phyloP scores from a whole-genome alignment of 2,888 invertebrate species.

The Vesta saturnalis region DNA sequence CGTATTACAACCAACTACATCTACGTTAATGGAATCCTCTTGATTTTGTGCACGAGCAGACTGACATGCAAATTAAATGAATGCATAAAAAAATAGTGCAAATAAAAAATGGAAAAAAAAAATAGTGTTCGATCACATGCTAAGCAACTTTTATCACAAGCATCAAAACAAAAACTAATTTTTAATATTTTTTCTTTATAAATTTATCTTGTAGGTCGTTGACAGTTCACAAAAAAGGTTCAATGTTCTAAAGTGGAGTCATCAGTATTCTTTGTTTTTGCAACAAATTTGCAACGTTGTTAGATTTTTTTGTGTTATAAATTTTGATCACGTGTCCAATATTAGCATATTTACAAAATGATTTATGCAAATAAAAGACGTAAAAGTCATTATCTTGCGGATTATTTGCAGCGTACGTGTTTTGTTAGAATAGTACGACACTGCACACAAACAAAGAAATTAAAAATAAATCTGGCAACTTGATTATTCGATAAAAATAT shows the following conservation, averaged over 20 bases:
- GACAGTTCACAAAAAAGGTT: conserved; percentile 21
- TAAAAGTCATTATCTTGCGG: conserved; percentile 50
- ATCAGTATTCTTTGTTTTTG: too few relatives aligned
- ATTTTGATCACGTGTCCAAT: neutral
- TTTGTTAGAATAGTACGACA: conserved; percentile 51
- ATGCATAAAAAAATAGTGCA: conserved; percentile 7
- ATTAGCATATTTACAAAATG: neutral
- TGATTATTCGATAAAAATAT: conserved; percentile 5
- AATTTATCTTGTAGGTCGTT: conserved; percentile 18
- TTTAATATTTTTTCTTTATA: conserved; percentile 1
- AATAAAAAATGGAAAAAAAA: conserved; percentile 8
- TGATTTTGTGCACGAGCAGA: conserved; percentile 46
- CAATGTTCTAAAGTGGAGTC: conserved; percentile 15
- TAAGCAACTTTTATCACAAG: too few relatives aligned
- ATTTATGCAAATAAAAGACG: conserved; percentile 44
- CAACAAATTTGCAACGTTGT: neutral
- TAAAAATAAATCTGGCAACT: conserved; percentile 28
- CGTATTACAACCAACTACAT: conserved; percentile 42
- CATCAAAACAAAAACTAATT: neutral
- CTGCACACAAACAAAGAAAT: conserved; percentile 47
- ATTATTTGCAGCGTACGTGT: conserved; percentile 52
- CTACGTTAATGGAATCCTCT: conserved; percentile 45
- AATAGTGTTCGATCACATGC: neutral
- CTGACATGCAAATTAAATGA: conserved; percentile 37
- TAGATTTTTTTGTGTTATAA: neutral